Evolutionary conservation across 2,888 invertebrate genomes (phyloP).

Genomic region (Crematogaster levior): DNA sequence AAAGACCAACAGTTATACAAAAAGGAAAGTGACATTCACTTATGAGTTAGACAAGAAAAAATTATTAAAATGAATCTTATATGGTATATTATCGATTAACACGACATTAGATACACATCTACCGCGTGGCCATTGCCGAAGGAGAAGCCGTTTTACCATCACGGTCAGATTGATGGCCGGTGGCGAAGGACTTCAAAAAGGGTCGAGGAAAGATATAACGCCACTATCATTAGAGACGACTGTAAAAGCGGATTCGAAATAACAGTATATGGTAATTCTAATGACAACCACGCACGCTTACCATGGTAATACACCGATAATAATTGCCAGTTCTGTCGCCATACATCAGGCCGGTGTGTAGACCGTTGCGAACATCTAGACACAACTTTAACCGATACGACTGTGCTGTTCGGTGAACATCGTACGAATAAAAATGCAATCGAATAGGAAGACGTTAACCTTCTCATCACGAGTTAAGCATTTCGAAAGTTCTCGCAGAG

Average conservation of each 20-base stretch:
- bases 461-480: conserved; percentile 62
- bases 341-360: conserved; percentile 70
- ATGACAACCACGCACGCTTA: conserved; percentile 76
- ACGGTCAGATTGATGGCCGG: conserved; percentile 37
- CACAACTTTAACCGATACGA: conserved; percentile 43
- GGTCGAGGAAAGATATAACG: conserved; percentile 58
- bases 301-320: conserved; percentile 74
- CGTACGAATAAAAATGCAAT: conserved; percentile 44
- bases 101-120: conserved; percentile 32
- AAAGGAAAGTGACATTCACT: background rate
- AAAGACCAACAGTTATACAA: background rate
- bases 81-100: conserved; percentile 34
- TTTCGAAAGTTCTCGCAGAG: conserved; percentile 57
- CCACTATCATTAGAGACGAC: conserved; percentile 75
- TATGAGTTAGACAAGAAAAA: background rate
- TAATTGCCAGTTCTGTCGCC: conserved; percentile 76
- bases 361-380: conserved; percentile 61
- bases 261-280: conserved; percentile 77
- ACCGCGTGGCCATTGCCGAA: conserved; percentile 31
- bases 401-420: conserved; percentile 14
- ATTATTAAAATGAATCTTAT: conserved; percentile 18
- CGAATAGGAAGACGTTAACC: conserved; percentile 52
- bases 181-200: conserved; percentile 41
- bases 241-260: conserved; percentile 73
- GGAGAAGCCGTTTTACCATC: conserved; percentile 31